These are phyloP conservation scores for Cyrtonyx montezumae DNA, from an alignment of 2,113 vertebrate genomes.

Conservation along the genomic window DNA sequence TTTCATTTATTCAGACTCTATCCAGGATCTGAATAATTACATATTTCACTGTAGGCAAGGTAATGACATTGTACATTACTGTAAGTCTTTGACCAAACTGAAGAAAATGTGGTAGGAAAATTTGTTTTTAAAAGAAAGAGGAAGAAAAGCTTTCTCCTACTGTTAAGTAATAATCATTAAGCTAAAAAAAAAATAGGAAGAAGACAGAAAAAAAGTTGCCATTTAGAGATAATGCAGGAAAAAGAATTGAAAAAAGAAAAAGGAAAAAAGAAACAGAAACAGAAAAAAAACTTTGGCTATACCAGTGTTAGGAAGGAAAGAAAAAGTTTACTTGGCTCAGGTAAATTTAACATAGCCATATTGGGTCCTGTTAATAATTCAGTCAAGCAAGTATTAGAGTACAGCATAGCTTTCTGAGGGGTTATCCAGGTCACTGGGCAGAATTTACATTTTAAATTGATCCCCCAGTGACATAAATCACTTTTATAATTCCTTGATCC, in stretches of 20 bases:
- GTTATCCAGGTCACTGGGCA: neutral
- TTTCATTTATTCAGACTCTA: neutral
- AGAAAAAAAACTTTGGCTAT: neutral
- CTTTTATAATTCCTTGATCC: neutral
- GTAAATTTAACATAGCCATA: neutral
- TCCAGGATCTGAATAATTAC: neutral
- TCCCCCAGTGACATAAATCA: neutral
- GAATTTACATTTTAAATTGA: neutral
- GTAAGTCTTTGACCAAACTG: neutral
- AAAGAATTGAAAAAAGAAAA: neutral
- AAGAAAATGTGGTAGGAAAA: neutral
- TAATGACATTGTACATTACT: neutral
- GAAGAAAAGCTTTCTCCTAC: fast-evolving
- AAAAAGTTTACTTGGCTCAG: neutral
- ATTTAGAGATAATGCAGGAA: neutral
- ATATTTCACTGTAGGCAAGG: neutral
- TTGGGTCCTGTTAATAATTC: neutral
- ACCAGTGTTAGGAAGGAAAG: neutral
- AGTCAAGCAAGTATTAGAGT: neutral
- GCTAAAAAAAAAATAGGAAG: neutral
- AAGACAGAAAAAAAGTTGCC: fast-evolving
- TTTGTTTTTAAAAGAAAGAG: neutral
- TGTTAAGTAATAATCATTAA: neutral
- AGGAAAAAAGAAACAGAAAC: too few species aligned
- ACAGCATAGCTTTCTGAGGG: neutral